Conservation (phyloP, 2,888 invertebrate species). For the Drosophila ezoana region DNA sequence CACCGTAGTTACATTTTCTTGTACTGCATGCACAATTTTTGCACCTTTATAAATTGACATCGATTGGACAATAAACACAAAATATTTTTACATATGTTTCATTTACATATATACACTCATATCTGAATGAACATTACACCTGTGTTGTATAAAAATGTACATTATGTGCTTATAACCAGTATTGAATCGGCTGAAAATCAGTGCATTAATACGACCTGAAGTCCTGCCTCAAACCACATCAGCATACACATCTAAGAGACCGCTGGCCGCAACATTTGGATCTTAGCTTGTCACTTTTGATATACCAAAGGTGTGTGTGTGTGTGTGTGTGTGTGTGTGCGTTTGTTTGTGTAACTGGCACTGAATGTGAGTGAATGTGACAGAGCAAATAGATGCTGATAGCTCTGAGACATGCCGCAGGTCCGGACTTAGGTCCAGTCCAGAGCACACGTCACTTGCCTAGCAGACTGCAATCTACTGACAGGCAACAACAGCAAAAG, state of each 20-base stretch:
- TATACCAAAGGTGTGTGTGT: conserved; percentile 19
- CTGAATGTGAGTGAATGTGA: conserved; percentile 70
- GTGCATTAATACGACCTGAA: conserved; percentile 10
- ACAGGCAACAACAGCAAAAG: conserved; percentile 60
- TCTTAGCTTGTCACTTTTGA: conserved; percentile 49
- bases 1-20: too few relatives aligned
- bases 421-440: conserved; percentile 46
- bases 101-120: too few relatives aligned
- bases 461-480: conserved; percentile 66
- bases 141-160: neutral
- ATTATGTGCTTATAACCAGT: neutral
- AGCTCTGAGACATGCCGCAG: conserved; percentile 62
- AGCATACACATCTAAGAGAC: conserved; percentile 57
- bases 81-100: too few relatives aligned
- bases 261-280: conserved; percentile 47
- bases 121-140: neutral
- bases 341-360: conserved; percentile 52
- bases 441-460: conserved; percentile 67
- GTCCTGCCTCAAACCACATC: conserved; percentile 25
- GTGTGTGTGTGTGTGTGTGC: conserved; percentile 7
- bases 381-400: conserved; percentile 74
- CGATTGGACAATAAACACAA: too few relatives aligned
- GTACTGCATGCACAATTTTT: too few relatives aligned
- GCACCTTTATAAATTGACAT: too few relatives aligned
- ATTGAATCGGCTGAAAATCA: conserved; percentile 2